A percentile compares a stretch with the other conserved stretches of the same genome.
Evolutionary conservation across 2,888 invertebrate genomes (phyloP).

Genomic region (Hydropsyche betteni): DNA sequence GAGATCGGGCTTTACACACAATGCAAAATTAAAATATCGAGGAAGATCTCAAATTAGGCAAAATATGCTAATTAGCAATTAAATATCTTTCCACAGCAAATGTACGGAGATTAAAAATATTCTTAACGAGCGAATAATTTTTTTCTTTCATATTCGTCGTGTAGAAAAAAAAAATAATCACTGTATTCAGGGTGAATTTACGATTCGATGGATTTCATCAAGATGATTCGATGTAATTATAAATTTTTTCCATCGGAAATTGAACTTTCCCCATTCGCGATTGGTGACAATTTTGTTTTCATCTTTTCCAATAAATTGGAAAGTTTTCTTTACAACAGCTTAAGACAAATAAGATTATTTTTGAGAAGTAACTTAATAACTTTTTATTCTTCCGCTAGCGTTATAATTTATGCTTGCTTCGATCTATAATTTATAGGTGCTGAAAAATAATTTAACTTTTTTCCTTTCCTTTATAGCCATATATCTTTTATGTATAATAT

Average conservation of each 20-base stretch:
- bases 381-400: not conserved
- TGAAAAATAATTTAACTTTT: not conserved
- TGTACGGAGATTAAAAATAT: not conserved
- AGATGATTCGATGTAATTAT: not conserved
- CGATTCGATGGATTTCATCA: not conserved
- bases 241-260: slow-evolving; percentile 6
- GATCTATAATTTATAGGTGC: not conserved
- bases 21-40: slow-evolving; percentile 9
- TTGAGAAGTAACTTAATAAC: not conserved
- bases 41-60: slow-evolving; percentile 1
- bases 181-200: not conserved
- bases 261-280: not conserved
- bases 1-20: not conserved
- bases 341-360: not conserved
- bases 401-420: slow-evolving; percentile 5
- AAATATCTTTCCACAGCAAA: slow-evolving; percentile 20
- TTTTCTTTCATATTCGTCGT: not conserved
- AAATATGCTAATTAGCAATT: slow-evolving; percentile 33
- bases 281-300: not conserved
- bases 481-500: too few relatives aligned
- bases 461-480: not conserved
- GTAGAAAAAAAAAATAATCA: not conserved
- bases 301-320: not conserved
- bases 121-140: slow-evolving; percentile 1
- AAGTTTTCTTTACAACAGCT: not conserved